Conservation (phyloP, 2,113 vertebrate species). For the Elgaria multicarinata region DNA sequence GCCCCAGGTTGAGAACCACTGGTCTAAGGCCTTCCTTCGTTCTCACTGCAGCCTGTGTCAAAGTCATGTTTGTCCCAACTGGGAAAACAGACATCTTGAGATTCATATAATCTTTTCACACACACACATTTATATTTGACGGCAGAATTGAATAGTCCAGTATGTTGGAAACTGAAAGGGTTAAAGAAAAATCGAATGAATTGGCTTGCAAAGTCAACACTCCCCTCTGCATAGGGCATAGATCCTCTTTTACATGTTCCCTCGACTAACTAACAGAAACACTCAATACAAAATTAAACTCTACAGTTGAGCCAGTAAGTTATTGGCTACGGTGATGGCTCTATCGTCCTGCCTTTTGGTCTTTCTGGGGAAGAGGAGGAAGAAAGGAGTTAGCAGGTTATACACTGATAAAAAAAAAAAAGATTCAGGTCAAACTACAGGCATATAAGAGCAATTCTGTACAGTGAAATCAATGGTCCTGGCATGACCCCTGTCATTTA, state of each 20-base stretch:
- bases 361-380: no score
- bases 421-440: no score
- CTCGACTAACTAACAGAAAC: neutral
- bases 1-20: no score
- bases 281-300: neutral
- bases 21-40: neutral
- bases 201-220: neutral
- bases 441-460: no score
- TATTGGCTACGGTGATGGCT: neutral
- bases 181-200: fast-evolving
- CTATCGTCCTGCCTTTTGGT: no score
- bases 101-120: neutral
- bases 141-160: neutral
- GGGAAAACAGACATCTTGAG: neutral
- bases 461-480: no score
- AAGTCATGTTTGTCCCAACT: neutral
- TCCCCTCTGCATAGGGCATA: neutral
- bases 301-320: neutral
- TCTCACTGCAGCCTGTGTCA: neutral
- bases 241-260: neutral
- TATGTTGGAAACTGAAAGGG: neutral
- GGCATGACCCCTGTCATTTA: no score
- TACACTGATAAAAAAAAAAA: no score
- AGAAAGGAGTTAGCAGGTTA: no score
- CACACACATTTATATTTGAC: neutral